Percentiles rank a stretch among this genome's conserved stretches.
phyloP scores from a whole-genome alignment of 2,113 vertebrate genomes.

The Cavia aperea region DNA sequence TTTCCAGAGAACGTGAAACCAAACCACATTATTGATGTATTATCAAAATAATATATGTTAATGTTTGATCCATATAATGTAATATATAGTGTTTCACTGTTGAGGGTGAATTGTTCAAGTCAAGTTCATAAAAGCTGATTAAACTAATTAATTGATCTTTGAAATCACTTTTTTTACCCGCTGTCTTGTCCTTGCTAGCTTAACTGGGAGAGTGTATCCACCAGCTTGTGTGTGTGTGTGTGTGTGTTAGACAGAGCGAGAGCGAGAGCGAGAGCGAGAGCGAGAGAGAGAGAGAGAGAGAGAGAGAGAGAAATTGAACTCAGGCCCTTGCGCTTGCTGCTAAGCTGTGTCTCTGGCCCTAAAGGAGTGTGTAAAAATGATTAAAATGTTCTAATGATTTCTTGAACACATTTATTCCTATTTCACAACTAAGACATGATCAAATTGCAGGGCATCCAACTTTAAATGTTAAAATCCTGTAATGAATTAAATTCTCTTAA shows the following conservation, averaged over 20 bases:
- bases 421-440: not conserved
- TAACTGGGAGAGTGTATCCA: not conserved
- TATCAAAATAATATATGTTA: not conserved
- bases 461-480: not conserved
- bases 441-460: not conserved
- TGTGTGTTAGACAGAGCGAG: too few species aligned
- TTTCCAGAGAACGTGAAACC: not conserved
- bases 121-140: slow-evolving; percentile 15
- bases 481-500: not conserved
- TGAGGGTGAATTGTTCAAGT: not conserved
- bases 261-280: too few species aligned
- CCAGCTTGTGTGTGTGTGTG: too few species aligned
- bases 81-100: not conserved
- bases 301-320: too few species aligned
- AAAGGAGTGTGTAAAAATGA: not conserved
- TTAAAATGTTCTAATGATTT: not conserved
- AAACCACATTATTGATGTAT: not conserved
- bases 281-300: too few species aligned
- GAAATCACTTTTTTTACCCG: not conserved
- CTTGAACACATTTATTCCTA: not conserved
- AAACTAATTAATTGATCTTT: not conserved
- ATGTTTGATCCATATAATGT: not conserved
- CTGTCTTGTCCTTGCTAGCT: not conserved
- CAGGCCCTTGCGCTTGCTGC: too few species aligned
- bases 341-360: too few species aligned